Conservation (phyloP, 2,113 vertebrate genomes). For the Lontra canadensis region DNA sequence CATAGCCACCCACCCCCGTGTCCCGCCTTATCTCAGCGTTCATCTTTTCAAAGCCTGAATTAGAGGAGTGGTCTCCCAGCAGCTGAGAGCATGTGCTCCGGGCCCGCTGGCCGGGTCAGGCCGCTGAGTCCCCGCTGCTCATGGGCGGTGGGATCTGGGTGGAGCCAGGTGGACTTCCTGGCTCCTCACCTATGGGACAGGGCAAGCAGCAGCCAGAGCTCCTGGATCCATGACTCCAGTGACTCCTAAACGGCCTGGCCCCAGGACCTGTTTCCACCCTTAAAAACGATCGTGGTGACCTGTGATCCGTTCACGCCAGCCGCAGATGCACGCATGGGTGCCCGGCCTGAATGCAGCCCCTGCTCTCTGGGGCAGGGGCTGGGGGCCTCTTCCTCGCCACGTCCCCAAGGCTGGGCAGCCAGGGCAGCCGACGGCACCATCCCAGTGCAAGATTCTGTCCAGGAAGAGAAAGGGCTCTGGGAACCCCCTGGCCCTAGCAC, state of each 20-base stretch:
- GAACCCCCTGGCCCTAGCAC: neutral
- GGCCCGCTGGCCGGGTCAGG: neutral
- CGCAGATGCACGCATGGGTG: neutral
- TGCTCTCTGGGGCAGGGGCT: neutral
- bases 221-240: neutral
- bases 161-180: neutral
- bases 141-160: neutral
- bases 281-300: neutral
- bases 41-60: neutral
- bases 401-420: neutral
- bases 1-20: neutral
- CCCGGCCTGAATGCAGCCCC: accelerated
- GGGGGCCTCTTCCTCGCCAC: accelerated
- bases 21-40: neutral
- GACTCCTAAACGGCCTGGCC: neutral
- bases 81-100: neutral
- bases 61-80: neutral
- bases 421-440: neutral
- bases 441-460: accelerated
- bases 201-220: neutral
- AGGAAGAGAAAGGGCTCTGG: neutral
- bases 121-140: neutral
- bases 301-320: neutral
- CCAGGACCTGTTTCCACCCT: neutral
- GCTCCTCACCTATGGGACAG: too few relatives aligned